Evolutionary conservation across 2,888 invertebrate genomes (phyloP), one percentile per base, ranked within the genome.

Genomic region (Hanleya hanleyi): DNA sequence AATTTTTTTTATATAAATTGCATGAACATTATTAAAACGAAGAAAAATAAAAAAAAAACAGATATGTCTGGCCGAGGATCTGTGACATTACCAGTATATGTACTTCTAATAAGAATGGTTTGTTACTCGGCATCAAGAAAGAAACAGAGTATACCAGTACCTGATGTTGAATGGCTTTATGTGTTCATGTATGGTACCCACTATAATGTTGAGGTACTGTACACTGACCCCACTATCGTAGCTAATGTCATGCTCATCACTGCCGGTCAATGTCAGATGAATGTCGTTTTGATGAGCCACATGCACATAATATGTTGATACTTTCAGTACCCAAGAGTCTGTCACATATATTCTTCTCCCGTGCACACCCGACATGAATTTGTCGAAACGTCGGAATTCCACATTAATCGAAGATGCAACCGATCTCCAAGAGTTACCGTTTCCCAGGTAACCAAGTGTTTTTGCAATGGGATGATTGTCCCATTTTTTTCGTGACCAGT

Each of bases 271-370:
- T 41, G 95, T 93, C 18, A 97, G 91, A 0, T 93, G 92, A 29
- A 96, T 94, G 89, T 97, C 96, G 75, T 82, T 86, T 89, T 97
- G 97, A 87, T 95, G 95, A 0, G 95, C 94, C 65, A 96, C 90
- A 83, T 94, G 91, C 0, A 97, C 90, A 77, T 91, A 92, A 84
- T 97, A 95, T 50, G 95, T 94, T 0, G 94, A 92, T 0, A 95
- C 93, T 91, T 96, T 96, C 66, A 97, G 93, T 33, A 97, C 93
- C 96, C 97, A 97, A 75, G 95, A 95, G 87, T 95, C 95, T 0
- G 96, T 97, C 41, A 91, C 90, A 70, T 89, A 85, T 3, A 90
- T 80, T 41, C 90, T 80, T 15, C 87, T 76, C 6, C 89, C 87
- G 22, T 77, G 83, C n/a, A 81, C 76, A 49, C 89, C 89, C 18